Evolutionary conservation across 92 coral and sea anemone species (phyloP).

Genomic region (Palythoa caribaeorum): DNA sequence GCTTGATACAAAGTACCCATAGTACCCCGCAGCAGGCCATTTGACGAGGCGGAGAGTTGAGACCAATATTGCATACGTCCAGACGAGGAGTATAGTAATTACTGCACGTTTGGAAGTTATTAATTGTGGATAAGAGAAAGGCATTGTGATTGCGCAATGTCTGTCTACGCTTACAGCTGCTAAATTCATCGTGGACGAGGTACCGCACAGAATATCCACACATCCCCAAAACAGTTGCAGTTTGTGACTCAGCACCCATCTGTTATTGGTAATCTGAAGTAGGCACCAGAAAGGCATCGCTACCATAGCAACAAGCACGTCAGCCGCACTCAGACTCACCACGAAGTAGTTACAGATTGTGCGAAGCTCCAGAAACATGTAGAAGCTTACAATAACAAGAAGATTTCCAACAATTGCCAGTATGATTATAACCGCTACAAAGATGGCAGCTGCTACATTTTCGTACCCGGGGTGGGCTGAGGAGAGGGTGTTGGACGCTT

Average conservation of each 20-base stretch:
- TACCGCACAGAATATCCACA: conserved; percentile 87
- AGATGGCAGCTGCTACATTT: conserved; percentile 72
- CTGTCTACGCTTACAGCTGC: conserved; percentile 88
- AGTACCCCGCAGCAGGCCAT: conserved; percentile 66
- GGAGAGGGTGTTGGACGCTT: conserved; percentile 9
- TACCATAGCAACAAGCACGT: conserved; percentile 80
- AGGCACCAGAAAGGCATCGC: conserved; percentile 96
- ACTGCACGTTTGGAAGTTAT: conserved; percentile 75
- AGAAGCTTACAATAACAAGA: conserved; percentile 77
- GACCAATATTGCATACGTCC: conserved; percentile 75
- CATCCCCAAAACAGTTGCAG: conserved; percentile 77
- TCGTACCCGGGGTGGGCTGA: conserved; percentile 44
- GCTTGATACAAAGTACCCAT: conserved; percentile 68
- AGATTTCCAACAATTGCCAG: conserved; percentile 74
- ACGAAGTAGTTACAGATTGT: conserved; percentile 89
- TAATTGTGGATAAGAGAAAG: conserved; percentile 72
- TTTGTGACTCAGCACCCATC: conserved; percentile 69
- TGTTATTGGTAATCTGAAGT: conserved; percentile 71
- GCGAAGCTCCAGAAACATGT: conserved; percentile 73
- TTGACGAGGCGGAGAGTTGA: conserved; percentile 67
- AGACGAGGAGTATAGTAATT: conserved; percentile 66
- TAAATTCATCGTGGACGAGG: conserved; percentile 89
- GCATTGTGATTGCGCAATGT: conserved; percentile 84
- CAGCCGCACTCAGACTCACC: conserved; percentile 87
- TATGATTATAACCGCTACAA: conserved; percentile 70